Evolutionary conservation across 2,888 invertebrate species (phyloP).

Genomic region (Epicampocera succincta): DNA sequence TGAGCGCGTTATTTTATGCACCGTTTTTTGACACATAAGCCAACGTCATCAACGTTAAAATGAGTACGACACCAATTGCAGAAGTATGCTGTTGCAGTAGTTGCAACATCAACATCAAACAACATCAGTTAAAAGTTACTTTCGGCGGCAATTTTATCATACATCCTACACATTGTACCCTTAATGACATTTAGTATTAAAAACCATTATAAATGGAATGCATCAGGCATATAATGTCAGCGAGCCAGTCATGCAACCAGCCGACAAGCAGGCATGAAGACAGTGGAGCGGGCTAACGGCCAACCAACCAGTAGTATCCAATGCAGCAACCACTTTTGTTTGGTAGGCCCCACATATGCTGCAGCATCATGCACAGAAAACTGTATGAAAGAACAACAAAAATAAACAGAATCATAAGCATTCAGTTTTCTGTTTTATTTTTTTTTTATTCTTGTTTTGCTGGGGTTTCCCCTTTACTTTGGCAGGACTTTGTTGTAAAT

Average conservation of each 20-base stretch:
- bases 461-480: constrained; percentile 42
- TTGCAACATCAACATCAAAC: constrained; percentile 26
- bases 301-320: constrained; percentile 32
- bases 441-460: no score
- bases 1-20: constrained; percentile 46
- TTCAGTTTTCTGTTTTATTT: not conserved
- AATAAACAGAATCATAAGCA: constrained; percentile 63
- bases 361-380: constrained; percentile 27
- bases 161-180: constrained; percentile 30
- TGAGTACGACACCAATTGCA: constrained; percentile 30
- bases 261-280: not conserved
- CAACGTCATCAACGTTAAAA: constrained; percentile 60
- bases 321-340: constrained; percentile 23
- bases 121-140: constrained; percentile 40
- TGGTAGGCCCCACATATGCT: constrained; percentile 28
- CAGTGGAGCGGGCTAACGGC: not conserved
- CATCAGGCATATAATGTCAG: constrained; percentile 63
- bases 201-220: constrained; percentile 65
- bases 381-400: not conserved
- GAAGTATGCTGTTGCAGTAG: constrained; percentile 19
- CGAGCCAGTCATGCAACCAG: constrained; percentile 34
- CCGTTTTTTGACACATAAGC: constrained; percentile 53
- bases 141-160: constrained; percentile 53
- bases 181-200: constrained; percentile 67
- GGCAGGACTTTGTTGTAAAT: constrained; percentile 12